Evolutionary conservation across 2,113 vertebrate genomes (phyloP).

Genomic region (Limanda limanda): DNA sequence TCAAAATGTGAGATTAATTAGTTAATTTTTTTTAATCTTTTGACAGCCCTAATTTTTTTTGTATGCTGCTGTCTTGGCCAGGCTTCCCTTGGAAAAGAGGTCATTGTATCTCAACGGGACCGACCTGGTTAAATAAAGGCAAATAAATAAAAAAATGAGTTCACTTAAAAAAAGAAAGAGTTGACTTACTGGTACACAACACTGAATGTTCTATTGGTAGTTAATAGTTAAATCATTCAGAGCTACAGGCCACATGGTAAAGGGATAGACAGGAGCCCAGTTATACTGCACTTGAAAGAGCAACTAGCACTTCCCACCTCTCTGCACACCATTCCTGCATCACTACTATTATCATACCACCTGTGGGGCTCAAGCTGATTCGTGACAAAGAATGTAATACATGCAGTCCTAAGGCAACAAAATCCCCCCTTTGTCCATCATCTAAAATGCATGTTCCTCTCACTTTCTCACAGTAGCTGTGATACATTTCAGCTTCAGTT

Average conservation of each 20-base stretch:
- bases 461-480: not conserved
- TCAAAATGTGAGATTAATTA: too few relatives aligned
- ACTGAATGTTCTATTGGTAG: too few relatives aligned
- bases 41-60: too few relatives aligned
- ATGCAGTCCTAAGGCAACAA: not conserved
- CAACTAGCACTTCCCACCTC: not conserved
- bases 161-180: too few relatives aligned
- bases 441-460: not conserved
- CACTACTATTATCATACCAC: not conserved
- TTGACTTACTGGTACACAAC: too few relatives aligned
- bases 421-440: not conserved
- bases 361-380: not conserved
- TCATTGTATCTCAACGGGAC: too few relatives aligned
- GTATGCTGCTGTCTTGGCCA: too few relatives aligned
- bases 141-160: too few relatives aligned
- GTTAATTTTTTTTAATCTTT: too few relatives aligned
- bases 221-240: not conserved
- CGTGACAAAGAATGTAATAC: not conserved
- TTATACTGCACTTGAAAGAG: not conserved
- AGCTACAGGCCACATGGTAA: not conserved
- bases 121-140: too few relatives aligned
- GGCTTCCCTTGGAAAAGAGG: too few relatives aligned
- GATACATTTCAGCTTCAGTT: too few relatives aligned
- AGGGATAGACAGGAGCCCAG: not conserved
- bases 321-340: not conserved